Base-by-base conservation (phyloP, 2,888 invertebrate species). In the Baccha elongata region DNA sequence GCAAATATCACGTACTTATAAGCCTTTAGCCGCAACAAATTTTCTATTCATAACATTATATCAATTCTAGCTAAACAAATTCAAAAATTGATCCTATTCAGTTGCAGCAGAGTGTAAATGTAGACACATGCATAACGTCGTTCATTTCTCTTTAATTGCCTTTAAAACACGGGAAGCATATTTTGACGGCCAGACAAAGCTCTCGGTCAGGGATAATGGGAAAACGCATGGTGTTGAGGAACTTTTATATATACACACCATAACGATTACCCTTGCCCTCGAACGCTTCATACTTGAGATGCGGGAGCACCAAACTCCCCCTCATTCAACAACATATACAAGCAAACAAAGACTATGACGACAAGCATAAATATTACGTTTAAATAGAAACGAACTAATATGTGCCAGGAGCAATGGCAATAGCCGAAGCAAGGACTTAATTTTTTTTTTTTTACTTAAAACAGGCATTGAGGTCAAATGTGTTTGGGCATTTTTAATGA, bases 401-500 rank as follows among this genome's bases (percentile, higher is more conserved):
- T 58, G 8, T 55, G 23, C 55, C 21, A 7, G 8, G n/a, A 60
- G 76, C 60, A 81, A 76, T 72, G 76, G 76, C 81, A 83, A 76
- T 83, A 83, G 81, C 81, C 83, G 72, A 64, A 58, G 55, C 72
- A 72, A 83, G 72, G 78, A 40, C 67, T 48, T 53, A 23, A 4
- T 23, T 23, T 23, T 23, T 55, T 58, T 40, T 53, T 67, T 62
- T 67, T 62, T 23, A 3, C 5, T 32, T 8, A 6, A 8, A 35
- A 37, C 40, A 64, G 67, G 68, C 62, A 72, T 65, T 69, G 35
- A 62, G 60, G 72, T 44, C 32, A 48, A 72, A 64, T 60, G 42
- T 76, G 83, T 78, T 81, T 83, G 83, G 72, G 83, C 83, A 83
- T 83, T 78, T 83, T 83, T 83, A 83, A 83, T 83, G 73, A 73